Evolutionary conservation across 2,113 vertebrate species (phyloP), one percentile per base, ranked within the genome.

Genomic region (Paedocypris sp.): DNA sequence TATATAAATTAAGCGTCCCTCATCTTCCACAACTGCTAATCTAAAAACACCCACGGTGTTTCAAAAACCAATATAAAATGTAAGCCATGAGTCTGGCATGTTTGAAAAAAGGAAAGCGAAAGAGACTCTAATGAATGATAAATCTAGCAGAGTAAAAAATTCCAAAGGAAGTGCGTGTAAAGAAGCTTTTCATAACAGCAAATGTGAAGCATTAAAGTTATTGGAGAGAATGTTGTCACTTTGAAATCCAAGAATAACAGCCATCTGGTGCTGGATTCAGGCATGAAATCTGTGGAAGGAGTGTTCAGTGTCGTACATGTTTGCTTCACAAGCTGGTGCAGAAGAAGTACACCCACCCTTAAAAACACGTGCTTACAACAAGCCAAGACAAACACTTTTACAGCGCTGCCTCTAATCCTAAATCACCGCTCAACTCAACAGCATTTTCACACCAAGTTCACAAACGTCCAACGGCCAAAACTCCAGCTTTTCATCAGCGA

Each of bases 201-300:
- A n/a, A 38, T 53, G 51, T 16, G 12, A 43, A 18, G 29, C 50
- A 45, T 54, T 52, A 32, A 42, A 62, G 60, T 23, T 52, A 31
- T 46, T 29, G 50, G 18, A 54, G 29, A 54, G 29, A 64, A 54
- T 26, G 50, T 46, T 45, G 49, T 54, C 41, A 23, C 56, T 62
- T 52, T 50, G 31, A 56, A 31, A 51, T 61, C 61, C 61, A 64
- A 53, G 47, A 71, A 64, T 53, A 62, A 61, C 54, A 60, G 48
- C 62, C 43, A 42, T 64, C 56, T 57, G 56, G 18, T 36, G 48
- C 28, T 28, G 43, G 46, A 38, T 64, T 65, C 26, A 48, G 36
- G 39, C 52, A 36, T 62, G 45, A 63, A 63, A 58, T 32, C 47
- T 62, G 10, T 41, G 38, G 63, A 52, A 53, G 22, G 11, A 28